A percentile compares a stretch with the other conserved stretches of the same genome.
These are phyloP conservation scores for Porites lutea DNA, from an alignment of 64 coral and sea anemone genomes.

Conservation along the genomic window DNA sequence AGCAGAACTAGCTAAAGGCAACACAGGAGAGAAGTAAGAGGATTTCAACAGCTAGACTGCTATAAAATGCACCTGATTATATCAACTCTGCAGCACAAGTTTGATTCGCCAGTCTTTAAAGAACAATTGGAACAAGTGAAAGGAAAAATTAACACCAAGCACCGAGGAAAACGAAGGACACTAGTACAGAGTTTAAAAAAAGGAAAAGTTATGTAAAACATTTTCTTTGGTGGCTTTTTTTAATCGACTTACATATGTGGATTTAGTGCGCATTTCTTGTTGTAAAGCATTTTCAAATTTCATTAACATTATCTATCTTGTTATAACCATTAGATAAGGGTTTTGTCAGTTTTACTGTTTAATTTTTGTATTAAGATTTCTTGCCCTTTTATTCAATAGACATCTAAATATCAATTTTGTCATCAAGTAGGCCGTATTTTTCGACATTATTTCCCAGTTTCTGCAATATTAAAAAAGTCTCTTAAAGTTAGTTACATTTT, in stretches of 20 bases:
- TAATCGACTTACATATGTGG: background rate
- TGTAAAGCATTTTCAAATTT: background rate
- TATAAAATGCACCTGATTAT: background rate
- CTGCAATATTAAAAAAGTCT: no score
- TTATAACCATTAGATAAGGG: slow-evolving; percentile 10
- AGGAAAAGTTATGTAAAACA: no score
- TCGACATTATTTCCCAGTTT: no score
- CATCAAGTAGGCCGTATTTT: no score
- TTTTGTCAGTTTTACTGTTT: slow-evolving; percentile 33
- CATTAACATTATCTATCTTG: slow-evolving; percentile 1
- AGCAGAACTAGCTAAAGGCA: background rate
- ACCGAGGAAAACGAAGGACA: background rate
- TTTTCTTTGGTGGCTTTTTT: background rate
- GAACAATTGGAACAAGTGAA: slow-evolving; percentile 6
- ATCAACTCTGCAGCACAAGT: background rate
- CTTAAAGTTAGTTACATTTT: no score
- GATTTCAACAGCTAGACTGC: slow-evolving; percentile 18
- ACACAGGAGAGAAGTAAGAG: background rate
- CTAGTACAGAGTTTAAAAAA: background rate
- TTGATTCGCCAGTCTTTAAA: slow-evolving; percentile 13
- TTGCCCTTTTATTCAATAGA: no score
- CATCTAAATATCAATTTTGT: no score
- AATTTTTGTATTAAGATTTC: no score
- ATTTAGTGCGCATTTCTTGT: slow-evolving; percentile 1
- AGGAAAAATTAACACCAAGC: background rate